Evolutionary conservation across 2,113 vertebrate species (phyloP), one percentile per base, ranked within the genome.

Genomic region (Procavia capensis): DNA sequence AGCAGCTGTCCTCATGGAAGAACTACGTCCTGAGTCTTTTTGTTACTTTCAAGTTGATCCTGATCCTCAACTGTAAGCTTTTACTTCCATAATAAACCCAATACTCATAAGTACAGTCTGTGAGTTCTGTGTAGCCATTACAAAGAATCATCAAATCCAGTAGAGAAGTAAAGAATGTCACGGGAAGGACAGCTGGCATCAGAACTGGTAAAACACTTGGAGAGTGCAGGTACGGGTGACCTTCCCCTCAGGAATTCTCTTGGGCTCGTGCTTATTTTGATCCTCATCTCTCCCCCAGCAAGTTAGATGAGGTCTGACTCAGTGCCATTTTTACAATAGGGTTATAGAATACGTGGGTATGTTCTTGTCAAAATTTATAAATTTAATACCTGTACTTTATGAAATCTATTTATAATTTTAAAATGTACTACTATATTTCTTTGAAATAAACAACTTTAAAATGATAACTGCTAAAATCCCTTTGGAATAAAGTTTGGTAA

Each of bases 361-460:
- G 29, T 25, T 57, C 88, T 90, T 68, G 59, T 76, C 36, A 80
- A 93, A 41, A 87, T 9, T 29, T 5, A 3, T 43, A 29, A 88
- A n/a, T 3, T 75, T 87, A 79, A 79, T 7, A 22, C 72, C 50
- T 4, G 6, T 63, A 41, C 41, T 84, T 34, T 75, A 13, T 54
- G 22, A 41, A n/a, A 54, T 68, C 59, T 50, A 72, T 3, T 2
- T 16, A 5, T 13, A 79, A 22, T 27, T 79, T 81, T 31, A 45
- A 87, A 68, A 75, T n/a, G 63, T 87, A 31, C 6, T n/a, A 19
- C 61, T 79, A 87, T 36, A 94, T 66, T 20, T 5, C 14, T 57
- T 74, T 78, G 45, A 64, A 92, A 72, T 72, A 13, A 59, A 50
- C 19, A 82, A 70, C 22, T 78, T 91, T 87, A 88, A 83, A 88